These are phyloP conservation scores for Notocelia uddmanniana DNA, from an alignment of 2,888 invertebrate species.

Conservation along the genomic window DNA sequence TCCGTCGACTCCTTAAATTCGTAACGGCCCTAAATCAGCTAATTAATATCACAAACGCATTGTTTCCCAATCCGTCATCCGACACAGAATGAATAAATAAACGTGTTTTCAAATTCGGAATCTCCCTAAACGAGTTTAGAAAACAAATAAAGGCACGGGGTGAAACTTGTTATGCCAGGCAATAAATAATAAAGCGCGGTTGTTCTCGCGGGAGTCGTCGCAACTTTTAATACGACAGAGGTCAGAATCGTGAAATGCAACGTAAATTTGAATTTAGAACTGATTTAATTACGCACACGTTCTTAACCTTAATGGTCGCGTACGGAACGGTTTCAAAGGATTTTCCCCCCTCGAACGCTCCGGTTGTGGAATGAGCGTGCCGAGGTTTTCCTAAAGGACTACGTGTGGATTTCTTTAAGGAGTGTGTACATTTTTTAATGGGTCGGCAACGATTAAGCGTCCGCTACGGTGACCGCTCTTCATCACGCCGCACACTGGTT, in stretches of 20 bases:
- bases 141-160: constrained; percentile 75
- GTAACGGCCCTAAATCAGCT: constrained; percentile 21
- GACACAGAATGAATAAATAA: constrained; percentile 79
- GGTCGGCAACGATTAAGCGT: no score
- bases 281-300: constrained; percentile 14
- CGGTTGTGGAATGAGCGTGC: no score
- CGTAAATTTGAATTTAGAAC: constrained; percentile 30
- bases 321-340: no score
- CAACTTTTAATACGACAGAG: constrained; percentile 69
- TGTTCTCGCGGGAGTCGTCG: constrained; percentile 45
- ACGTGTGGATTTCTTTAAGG: no score
- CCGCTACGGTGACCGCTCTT: no score
- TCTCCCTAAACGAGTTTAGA: constrained; percentile 77
- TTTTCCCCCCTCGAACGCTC: no score
- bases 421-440: no score
- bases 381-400: no score
- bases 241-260: constrained; percentile 29
- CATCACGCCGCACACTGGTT: no score
- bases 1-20: constrained; percentile 9
- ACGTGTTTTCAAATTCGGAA: constrained; percentile 78
- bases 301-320: background rate
- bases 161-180: constrained; percentile 74
- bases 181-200: constrained; percentile 81
- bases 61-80: constrained; percentile 53
- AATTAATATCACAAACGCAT: constrained; percentile 46